Evolutionary conservation across 1,140 invertebrate genomes (phyloP).

Genomic region (Ceratina japonica): DNA sequence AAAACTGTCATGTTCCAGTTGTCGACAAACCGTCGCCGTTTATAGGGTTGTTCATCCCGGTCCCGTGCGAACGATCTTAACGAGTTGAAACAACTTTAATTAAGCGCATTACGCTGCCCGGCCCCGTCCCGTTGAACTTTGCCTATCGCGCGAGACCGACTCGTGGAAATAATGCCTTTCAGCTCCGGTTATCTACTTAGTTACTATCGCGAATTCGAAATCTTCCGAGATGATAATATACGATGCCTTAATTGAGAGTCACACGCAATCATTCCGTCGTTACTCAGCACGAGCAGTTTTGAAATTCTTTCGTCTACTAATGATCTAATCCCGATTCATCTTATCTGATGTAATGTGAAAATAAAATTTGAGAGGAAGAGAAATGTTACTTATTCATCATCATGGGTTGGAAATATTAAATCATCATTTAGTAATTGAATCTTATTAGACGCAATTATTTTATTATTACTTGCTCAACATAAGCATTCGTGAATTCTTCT

Average conservation of each 20-base stretch:
- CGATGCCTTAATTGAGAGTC: no score
- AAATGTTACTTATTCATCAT: no score
- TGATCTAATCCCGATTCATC: no score
- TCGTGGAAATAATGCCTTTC: conserved; percentile 61
- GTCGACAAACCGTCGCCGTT: conserved; percentile 42
- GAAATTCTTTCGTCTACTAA: not conserved
- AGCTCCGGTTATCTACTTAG: conserved; percentile 9
- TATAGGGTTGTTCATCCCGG: conserved; percentile 74
- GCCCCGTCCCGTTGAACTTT: conserved; percentile 67
- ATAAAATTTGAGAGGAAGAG: no score
- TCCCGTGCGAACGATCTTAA: conserved; percentile 73
- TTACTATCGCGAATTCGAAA: not conserved
- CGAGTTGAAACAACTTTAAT: conserved; percentile 78
- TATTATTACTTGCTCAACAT: no score
- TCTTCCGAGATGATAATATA: no score
- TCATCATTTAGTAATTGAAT: no score
- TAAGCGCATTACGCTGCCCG: conserved; percentile 72
- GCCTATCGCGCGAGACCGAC: conserved; percentile 56
- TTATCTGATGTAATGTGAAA: no score
- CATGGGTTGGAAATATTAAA: no score
- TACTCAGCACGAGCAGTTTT: not conserved
- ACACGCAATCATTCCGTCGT: not conserved
- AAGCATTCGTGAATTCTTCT: not conserved
- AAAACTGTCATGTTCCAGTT: conserved; percentile 44
- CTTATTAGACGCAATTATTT: no score